A percentile compares a stretch with the other conserved stretches of the same genome.
phyloP scores from a whole-genome alignment of 2,888 invertebrate genomes.

The Alcis repandata region DNA sequence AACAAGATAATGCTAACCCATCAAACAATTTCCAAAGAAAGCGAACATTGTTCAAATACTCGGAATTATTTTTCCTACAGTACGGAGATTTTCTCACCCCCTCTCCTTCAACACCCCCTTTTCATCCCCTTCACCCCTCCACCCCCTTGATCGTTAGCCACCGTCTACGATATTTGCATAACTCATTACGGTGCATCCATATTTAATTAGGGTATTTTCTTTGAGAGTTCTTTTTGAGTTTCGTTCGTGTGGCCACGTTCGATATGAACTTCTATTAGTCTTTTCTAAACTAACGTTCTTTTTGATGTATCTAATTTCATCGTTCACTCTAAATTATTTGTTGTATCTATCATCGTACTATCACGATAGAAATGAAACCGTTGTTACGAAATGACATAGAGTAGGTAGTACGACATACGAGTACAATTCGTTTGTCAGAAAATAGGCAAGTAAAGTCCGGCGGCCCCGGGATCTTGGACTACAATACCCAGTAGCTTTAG shows the following conservation, averaged over 20 bases:
- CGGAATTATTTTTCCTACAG: conserved; percentile 64
- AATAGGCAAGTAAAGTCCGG: too few species aligned
- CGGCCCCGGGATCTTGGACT: too few species aligned
- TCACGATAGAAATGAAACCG: too few species aligned
- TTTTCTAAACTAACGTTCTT: too few species aligned
- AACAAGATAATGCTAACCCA: conserved; percentile 56
- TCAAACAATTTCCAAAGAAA: conserved; percentile 61
- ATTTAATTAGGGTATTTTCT: conserved; percentile 84
- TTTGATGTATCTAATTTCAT: too few species aligned
- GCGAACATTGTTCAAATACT: conserved; percentile 61
- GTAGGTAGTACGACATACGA: too few species aligned
- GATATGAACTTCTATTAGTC: conserved; percentile 24
- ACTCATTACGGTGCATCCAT: conserved; percentile 84
- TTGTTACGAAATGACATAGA: too few species aligned
- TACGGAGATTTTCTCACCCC: conserved; percentile 52
- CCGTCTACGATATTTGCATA: conserved; percentile 82
- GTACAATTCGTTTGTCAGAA: too few species aligned
- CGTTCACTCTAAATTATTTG: too few species aligned
- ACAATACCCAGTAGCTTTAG: too few species aligned
- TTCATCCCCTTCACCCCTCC: conserved; percentile 43
- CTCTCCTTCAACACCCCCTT: conserved; percentile 36
- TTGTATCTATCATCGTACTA: too few species aligned
- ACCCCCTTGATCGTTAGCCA: conserved; percentile 67
- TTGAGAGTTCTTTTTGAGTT: conserved; percentile 51
- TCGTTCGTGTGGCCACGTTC: conserved; percentile 47